Conservation (phyloP, 2,797 vertebrate genomes). For the Thamnophis elegans region DNA sequence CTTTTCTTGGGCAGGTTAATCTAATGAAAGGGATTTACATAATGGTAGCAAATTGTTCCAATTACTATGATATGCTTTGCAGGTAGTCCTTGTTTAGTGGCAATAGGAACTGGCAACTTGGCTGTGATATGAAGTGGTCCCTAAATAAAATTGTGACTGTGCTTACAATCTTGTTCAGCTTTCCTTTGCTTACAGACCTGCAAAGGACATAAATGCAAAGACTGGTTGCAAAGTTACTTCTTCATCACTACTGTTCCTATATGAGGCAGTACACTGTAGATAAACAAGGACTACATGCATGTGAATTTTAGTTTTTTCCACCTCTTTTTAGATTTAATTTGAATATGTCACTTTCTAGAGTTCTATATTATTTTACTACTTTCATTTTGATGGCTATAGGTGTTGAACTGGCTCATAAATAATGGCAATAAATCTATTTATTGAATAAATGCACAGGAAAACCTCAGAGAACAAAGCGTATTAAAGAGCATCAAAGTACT, state of each 20-base stretch:
- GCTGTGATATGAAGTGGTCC: neutral
- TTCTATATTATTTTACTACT: neutral
- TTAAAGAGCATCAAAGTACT: neutral
- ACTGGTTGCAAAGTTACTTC: neutral
- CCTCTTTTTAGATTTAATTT: neutral
- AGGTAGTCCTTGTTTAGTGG: neutral
- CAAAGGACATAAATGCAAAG: neutral
- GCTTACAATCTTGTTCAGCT: neutral
- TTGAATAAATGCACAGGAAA: neutral
- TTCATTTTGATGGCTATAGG: neutral
- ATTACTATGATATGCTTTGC: neutral
- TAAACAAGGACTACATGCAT: neutral
- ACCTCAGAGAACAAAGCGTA: neutral
- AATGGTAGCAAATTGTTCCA: neutral
- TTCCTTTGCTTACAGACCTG: neutral
- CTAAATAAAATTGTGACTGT: neutral
- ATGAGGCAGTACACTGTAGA: neutral
- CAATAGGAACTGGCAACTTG: neutral
- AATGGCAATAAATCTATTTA: neutral
- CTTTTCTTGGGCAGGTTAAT: neutral
- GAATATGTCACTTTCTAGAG: neutral
- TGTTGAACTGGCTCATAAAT: neutral
- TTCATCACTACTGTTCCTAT: neutral
- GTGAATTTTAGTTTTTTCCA: neutral
- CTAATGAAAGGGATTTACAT: neutral